Conservation (phyloP, 2,113 vertebrate species). For the Ivindomyrus marchei region DNA sequence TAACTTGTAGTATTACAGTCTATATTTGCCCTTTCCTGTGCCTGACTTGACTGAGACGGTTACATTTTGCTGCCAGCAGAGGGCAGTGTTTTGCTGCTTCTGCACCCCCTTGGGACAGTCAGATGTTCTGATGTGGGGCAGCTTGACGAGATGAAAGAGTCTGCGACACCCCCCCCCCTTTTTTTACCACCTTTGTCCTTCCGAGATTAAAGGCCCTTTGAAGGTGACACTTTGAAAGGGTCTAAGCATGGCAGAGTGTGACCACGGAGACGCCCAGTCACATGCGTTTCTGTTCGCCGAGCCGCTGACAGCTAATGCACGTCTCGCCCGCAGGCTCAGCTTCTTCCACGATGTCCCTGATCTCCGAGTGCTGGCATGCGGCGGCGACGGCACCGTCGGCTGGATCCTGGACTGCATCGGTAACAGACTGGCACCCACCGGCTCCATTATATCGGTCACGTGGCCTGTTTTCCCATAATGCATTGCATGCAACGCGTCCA, state of each 20-base stretch:
- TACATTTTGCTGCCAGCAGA: slow-evolving; percentile 19
- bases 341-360: slow-evolving; percentile 83
- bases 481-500: background rate
- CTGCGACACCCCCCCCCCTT: slow-evolving; percentile 23
- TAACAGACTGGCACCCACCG: slow-evolving; percentile 32
- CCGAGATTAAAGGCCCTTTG: slow-evolving; percentile 46
- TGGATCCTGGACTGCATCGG: slow-evolving; percentile 89
- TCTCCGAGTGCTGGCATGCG: slow-evolving; percentile 78
- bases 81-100: slow-evolving; percentile 21
- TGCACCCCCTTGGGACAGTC: background rate
- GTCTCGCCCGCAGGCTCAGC: slow-evolving; percentile 60
- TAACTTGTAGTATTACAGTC: background rate
- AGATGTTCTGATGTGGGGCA: background rate
- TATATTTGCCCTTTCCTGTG: background rate
- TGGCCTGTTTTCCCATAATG: background rate
- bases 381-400: slow-evolving; percentile 85
- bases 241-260: background rate
- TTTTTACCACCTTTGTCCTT: background rate
- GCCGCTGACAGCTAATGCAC: background rate
- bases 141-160: background rate
- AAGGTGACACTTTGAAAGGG: slow-evolving; percentile 30
- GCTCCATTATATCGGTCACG: background rate
- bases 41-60: background rate
- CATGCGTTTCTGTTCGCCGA: background rate
- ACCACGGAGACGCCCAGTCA: background rate